Evolutionary conservation across 2,113 vertebrate genomes (phyloP), one percentile per base, ranked within the genome.

Genomic region (Bubo scandiacus): DNA sequence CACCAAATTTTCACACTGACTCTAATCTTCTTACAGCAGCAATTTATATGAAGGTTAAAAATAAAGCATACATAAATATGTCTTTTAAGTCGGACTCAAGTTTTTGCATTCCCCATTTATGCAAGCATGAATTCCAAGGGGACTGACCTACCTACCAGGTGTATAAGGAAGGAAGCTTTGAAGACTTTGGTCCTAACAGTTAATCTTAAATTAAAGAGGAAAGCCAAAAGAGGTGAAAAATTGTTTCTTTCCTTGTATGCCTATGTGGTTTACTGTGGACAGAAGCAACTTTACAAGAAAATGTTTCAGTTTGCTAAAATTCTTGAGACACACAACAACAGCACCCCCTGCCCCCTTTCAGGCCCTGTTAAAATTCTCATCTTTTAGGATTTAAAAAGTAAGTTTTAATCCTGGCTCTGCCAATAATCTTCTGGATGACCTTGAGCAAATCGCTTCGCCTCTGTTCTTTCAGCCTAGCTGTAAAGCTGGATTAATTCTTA

Each of bases 381-480:
- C 58, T 81, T 77, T 81, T 23, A n/a, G 92, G 87, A 86, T 96
- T 96, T 89, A 34, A 91, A 87, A 95, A 87, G 71, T 8, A 72
- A 96, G 2, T 94, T 96, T 90, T 95, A 95, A 93, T 94, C 87
- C 71, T 29, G 17, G 21, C 29, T 92, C 59, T 89, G 75, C 73
- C 92, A 90, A 94, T 92, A 93, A 95, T 91, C 93, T 93, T 85
- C 74, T 74, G 82, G 62, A 79, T 88, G 95, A 96, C 94, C 95
- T 67, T 93, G 82, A 80, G 82, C 90, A 90, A 96, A 95, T 62
- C n/a, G 6, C 73, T 89, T 75, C 1, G 45, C 83, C 77, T 84
- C 86, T 84, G 86, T 81, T 95, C 92, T 86, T 94, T 88, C 83
- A 95, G 95, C 27, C 67, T 1, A 8, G 16, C 80, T 89, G 13